Base-by-base conservation (phyloP, 2,113 vertebrate species). In the Hippolais icterina region DNA sequence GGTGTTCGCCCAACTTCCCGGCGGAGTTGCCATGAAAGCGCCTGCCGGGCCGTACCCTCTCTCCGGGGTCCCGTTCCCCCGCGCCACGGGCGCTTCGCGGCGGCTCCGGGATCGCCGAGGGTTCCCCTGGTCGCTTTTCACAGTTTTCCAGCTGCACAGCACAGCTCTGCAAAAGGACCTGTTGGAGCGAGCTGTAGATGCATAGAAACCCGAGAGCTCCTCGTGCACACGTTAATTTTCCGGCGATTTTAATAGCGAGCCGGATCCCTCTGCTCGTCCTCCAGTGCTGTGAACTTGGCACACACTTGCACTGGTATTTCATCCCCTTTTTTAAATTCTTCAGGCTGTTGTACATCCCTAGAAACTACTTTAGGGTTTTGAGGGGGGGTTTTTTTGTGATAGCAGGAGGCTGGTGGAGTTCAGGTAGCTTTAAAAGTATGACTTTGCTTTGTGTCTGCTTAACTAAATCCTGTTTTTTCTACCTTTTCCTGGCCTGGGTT, bases 81-180 rank as follows among this genome's bases (percentile, higher is more conserved):
- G 15, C 46, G 52, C 39, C 11, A 0, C 12, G 19, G 33, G 41
- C 31, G 44, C 49, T 33, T 27, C 22, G 23, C 9, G n/a, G 39
- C 25, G 24, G 33, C 50, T 16, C 25, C 37, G 60, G 33, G 2
- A 1, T 9, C 11, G 11, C 78, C 12, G 22, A 3, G 35, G 35
- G 4, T 1, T 54, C 19, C 60, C 52, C 28, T 14, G 17, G 35
- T 0, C 8, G 31, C 64, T 57, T 11, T 17, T 6, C 37, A 50
- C 81, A 2, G 60, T 10, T n/a, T 16, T 24, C 1, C 66, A 1
- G 44, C 63, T 33, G 25, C 4, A 0, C 3, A 0, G 54, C n/a
- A 0, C 75, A 1, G 68, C 63, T 16, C 37, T 25, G 41, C 41
- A 0, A 7, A 39, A 53, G 39, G 68, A 96, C 86, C 78, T 65